Conservation (phyloP, 2,888 invertebrate species). For the Oasisia sp. region DNA sequence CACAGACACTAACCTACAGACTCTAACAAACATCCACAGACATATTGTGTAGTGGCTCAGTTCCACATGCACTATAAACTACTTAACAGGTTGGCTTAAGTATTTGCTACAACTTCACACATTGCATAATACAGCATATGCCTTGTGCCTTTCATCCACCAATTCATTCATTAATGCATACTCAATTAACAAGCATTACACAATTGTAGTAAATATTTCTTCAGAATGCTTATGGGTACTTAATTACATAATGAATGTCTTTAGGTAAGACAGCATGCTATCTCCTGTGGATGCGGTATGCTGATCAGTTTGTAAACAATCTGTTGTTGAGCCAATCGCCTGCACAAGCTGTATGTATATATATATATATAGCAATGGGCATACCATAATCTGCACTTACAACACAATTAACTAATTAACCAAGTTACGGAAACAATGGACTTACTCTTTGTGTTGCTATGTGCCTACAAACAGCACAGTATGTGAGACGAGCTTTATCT, state of each 20-base stretch:
- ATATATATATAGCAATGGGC: not conserved
- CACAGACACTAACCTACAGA: not conserved
- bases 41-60: not conserved
- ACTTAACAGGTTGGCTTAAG: too few species aligned
- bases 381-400: not conserved
- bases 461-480: not conserved
- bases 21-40: not conserved
- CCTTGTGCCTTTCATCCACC: not conserved
- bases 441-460: not conserved
- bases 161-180: not conserved
- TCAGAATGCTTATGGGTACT: not conserved
- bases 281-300: not conserved
- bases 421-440: not conserved
- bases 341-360: too few species aligned
- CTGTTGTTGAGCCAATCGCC: not conserved
- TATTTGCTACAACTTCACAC: not conserved
- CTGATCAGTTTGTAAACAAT: not conserved
- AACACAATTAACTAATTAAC: not conserved
- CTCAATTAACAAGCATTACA: not conserved
- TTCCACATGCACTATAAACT: too few species aligned
- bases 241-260: not conserved
- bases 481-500: not conserved
- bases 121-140: not conserved
- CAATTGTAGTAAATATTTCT: not conserved
- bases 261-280: not conserved